Conservation (phyloP, 2,113 vertebrate genomes). For the Gavialis gangeticus region DNA sequence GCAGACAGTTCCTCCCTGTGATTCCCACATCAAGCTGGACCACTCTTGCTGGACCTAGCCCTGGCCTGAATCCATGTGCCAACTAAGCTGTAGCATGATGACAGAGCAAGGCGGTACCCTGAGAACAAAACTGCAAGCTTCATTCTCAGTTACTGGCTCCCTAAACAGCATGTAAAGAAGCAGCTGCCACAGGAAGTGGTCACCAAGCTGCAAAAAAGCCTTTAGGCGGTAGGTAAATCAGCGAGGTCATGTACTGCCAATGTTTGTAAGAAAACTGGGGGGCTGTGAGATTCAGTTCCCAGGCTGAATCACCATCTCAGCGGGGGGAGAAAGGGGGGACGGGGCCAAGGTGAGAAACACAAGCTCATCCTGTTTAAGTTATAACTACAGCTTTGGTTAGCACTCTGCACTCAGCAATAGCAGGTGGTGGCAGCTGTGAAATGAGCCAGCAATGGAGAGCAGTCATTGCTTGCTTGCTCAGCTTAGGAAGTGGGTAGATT, state of each 20-base stretch:
- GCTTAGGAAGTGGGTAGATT: conserved; percentile 63
- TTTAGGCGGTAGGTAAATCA: background rate
- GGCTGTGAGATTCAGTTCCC: too few species aligned
- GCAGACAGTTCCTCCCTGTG: background rate
- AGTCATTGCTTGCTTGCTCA: too few species aligned
- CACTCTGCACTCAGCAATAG: background rate
- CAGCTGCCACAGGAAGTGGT: background rate
- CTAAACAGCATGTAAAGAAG: background rate
- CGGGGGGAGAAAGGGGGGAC: background rate
- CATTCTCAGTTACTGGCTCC: background rate
- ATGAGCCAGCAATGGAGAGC: background rate
- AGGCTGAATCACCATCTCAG: background rate
- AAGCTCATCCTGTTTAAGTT: background rate
- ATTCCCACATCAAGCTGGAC: background rate
- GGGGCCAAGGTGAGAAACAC: conserved; percentile 13
- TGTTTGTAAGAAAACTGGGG: background rate
- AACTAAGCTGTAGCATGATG: background rate
- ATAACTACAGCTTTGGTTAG: background rate
- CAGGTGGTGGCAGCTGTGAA: conserved; percentile 43
- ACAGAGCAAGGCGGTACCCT: background rate
- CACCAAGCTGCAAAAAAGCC: too few species aligned
- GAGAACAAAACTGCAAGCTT: background rate
- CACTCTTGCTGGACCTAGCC: background rate
- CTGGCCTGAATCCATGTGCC: background rate
- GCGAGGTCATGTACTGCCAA: background rate